Conservation (phyloP, 2,888 invertebrate genomes). For the Creontiades dilutus region DNA sequence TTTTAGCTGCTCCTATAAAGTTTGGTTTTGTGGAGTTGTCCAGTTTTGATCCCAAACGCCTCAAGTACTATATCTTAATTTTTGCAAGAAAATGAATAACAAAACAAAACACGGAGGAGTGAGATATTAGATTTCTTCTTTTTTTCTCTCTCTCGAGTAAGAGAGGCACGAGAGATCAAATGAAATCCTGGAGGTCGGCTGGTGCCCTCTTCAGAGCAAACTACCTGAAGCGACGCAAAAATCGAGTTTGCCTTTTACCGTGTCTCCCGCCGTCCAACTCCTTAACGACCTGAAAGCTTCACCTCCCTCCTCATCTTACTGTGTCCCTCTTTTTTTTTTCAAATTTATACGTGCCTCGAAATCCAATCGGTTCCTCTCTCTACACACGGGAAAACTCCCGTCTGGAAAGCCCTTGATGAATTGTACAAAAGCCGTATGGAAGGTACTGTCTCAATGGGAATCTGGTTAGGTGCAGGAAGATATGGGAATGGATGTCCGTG, state of each 20-base stretch:
- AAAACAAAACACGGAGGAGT: neutral
- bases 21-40: too few species aligned
- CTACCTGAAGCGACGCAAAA: conserved; percentile 44
- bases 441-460: neutral
- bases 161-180: conserved; percentile 23
- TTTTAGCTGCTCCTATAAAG: too few species aligned
- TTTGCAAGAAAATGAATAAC: too few species aligned
- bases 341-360: conserved; percentile 57
- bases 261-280: conserved; percentile 48
- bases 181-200: neutral
- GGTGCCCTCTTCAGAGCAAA: conserved; percentile 9
- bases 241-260: conserved; percentile 56
- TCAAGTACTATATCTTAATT: too few species aligned
- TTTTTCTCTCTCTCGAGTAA: neutral
- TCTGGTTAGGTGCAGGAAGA: too few species aligned
- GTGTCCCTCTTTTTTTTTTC: neutral
- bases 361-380: conserved; percentile 44
- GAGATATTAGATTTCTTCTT: conserved; percentile 14
- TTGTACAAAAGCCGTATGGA: conserved; percentile 19
- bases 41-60: too few species aligned
- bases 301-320: neutral
- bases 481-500: too few species aligned
- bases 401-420: conserved; percentile 6
- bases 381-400: neutral
- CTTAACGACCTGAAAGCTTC: conserved; percentile 54